phyloP scores from a whole-genome alignment of 2,113 vertebrate genomes.

The Periophthalmus modestus region DNA sequence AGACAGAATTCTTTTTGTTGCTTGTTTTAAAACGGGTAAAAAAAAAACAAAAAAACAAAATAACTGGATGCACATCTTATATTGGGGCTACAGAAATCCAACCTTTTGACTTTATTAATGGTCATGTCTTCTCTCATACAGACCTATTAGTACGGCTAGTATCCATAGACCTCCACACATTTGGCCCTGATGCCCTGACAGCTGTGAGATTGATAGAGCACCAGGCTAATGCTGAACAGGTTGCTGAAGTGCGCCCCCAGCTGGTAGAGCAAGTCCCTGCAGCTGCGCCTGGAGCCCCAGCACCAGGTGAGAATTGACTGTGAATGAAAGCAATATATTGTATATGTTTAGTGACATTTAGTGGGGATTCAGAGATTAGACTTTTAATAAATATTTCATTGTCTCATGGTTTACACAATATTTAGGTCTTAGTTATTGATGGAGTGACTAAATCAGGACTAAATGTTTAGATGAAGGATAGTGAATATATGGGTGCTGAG shows the following conservation, averaged over 20 bases:
- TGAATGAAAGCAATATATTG: conserved; percentile 4
- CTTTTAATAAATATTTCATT: background rate
- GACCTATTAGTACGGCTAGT: conserved; percentile 95
- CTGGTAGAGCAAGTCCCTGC: conserved; percentile 89
- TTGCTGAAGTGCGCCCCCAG: conserved; percentile 91
- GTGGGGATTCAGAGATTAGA: conserved; percentile 38
- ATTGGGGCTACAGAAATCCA: background rate
- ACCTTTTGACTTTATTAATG: background rate
- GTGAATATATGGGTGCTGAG: background rate
- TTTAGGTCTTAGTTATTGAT: background rate
- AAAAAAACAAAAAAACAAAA: background rate
- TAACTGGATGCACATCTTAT: background rate
- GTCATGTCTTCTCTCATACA: conserved; percentile 39
- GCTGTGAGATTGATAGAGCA: conserved; percentile 97
- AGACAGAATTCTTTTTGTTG: background rate
- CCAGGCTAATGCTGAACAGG: conserved; percentile 84
- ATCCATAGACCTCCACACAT: conserved; percentile 96
- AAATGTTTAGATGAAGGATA: background rate
- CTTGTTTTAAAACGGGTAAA: background rate
- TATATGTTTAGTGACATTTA: conserved; percentile 61
- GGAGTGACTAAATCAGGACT: too few species aligned
- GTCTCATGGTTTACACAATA: background rate
- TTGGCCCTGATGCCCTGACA: conserved; percentile 92
- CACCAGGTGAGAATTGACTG: conserved; percentile 76
- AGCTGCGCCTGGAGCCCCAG: conserved; percentile 79